phyloP scores from a whole-genome alignment of 2,797 vertebrate genomes.

The Gobio occitaniae region DNA sequence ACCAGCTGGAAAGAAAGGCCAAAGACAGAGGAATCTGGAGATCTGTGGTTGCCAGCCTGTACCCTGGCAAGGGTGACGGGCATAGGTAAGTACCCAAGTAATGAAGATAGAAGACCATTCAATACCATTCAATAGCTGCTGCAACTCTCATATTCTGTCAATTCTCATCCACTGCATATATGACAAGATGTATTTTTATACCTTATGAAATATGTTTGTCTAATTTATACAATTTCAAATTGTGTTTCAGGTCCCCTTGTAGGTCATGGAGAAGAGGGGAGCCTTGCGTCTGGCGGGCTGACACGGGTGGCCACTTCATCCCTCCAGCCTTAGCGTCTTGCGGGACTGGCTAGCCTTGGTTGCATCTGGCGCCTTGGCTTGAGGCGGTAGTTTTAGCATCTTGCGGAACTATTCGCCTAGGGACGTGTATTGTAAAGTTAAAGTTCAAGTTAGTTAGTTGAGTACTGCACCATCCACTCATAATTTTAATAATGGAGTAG shows the following conservation, averaged over 20 bases:
- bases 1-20: too few relatives aligned
- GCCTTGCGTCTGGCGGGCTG: not conserved
- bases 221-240: not conserved
- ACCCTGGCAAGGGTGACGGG: too few relatives aligned
- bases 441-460: not conserved
- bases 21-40: too few relatives aligned
- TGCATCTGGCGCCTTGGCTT: not conserved
- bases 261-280: not conserved
- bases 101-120: too few relatives aligned
- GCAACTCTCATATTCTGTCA: not conserved
- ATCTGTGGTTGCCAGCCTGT: too few relatives aligned
- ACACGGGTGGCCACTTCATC: not conserved
- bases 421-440: not conserved
- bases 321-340: not conserved
- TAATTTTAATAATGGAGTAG: not conserved
- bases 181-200: not conserved
- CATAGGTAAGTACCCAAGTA: too few relatives aligned
- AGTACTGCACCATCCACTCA: not conserved
- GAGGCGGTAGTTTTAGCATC: not conserved
- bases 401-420: not conserved
- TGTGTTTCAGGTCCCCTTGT: not conserved
- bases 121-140: not conserved
- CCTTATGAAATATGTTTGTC: not conserved
- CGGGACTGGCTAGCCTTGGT: not conserved
- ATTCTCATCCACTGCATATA: not conserved